Conservation (phyloP, 2,797 vertebrate species). For the Heliangelus exortis region DNA sequence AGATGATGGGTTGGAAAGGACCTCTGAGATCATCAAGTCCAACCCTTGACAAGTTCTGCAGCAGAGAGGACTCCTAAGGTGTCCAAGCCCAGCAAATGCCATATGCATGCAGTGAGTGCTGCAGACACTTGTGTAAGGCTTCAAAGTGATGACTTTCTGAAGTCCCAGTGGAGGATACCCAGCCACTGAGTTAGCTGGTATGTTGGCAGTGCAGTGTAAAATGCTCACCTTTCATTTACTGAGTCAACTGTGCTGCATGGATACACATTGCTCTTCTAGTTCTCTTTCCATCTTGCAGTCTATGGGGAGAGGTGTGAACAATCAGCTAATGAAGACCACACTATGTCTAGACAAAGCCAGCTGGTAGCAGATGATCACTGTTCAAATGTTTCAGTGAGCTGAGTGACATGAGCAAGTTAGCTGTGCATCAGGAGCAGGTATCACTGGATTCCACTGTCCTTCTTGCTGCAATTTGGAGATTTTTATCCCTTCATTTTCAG, state of each 20-base stretch:
- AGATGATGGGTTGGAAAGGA: no score
- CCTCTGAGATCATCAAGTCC: no score
- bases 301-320: slow-evolving; percentile 50
- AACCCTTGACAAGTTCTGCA: neutral
- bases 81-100: neutral
- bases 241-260: neutral
- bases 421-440: neutral
- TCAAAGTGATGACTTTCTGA: neutral
- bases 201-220: neutral
- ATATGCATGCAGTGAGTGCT: neutral
- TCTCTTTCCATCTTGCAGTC: neutral
- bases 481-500: neutral
- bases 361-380: slow-evolving; percentile 38
- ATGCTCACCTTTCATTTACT: neutral
- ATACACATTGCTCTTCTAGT: neutral
- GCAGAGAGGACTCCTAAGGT: neutral
- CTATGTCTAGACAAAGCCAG: slow-evolving; percentile 62
- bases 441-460: neutral
- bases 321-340: slow-evolving; percentile 49
- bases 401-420: neutral
- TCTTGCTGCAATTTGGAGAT: neutral
- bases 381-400: slow-evolving; percentile 5
- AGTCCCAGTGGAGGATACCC: neutral
- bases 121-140: neutral
- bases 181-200: neutral